phyloP scores from a whole-genome alignment of 2,113 vertebrate genomes.

The Sterna hirundo region DNA sequence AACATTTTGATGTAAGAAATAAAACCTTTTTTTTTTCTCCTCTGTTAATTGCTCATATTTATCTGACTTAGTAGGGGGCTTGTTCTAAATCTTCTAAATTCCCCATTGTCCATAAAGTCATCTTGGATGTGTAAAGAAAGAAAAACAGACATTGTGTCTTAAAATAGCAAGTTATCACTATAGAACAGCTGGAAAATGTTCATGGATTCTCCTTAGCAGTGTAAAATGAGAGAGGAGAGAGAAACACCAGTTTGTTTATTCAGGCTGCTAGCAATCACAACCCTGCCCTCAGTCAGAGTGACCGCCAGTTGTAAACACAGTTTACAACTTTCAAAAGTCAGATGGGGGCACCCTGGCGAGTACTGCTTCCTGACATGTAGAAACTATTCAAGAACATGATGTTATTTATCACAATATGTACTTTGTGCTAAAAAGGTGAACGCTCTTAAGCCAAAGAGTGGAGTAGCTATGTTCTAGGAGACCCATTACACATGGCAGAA shows the following conservation, averaged over 20 bases:
- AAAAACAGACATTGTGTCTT: neutral
- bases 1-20: neutral
- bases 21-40: neutral
- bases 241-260: neutral
- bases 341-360: neutral
- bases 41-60: neutral
- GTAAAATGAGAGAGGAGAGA: neutral
- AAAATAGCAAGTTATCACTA: neutral
- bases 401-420: constrained; percentile 13
- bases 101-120: neutral
- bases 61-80: neutral
- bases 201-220: neutral
- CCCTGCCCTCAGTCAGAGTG: neutral
- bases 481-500: neutral
- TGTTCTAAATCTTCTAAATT: neutral
- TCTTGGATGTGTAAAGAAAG: neutral
- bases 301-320: constrained; percentile 20
- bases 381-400: constrained; percentile 28
- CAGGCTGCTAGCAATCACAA: constrained; percentile 34
- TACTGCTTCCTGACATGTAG: constrained; percentile 5
- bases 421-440: constrained; percentile 35
- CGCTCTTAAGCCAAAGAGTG: neutral
- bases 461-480: neutral
- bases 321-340: constrained; percentile 27
- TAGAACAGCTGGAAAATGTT: neutral